Evolutionary conservation across 2,113 vertebrate genomes (phyloP).

Genomic region (Nothobranchius furzeri): DNA sequence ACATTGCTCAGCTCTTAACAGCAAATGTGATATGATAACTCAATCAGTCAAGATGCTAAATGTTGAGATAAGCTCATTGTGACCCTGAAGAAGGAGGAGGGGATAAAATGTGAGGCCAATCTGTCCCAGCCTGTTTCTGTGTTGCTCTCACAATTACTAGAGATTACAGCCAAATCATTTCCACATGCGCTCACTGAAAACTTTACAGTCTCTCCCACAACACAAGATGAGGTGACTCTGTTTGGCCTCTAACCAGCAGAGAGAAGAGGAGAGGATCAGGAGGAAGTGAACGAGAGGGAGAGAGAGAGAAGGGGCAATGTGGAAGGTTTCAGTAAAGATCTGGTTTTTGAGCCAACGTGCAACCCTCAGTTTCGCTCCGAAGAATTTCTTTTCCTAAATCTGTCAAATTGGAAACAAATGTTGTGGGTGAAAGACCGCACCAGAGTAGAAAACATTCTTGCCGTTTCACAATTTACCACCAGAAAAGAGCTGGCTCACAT

Average conservation of each 20-base stretch:
- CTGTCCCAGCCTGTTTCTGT: conserved; percentile 94
- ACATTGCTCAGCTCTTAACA: conserved; percentile 78
- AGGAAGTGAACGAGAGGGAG: conserved; percentile 26
- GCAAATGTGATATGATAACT: conserved; percentile 97
- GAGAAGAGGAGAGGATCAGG: conserved; percentile 51
- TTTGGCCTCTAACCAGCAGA: conserved; percentile 82
- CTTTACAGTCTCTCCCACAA: conserved; percentile 92
- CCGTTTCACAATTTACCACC: conserved; percentile 73
- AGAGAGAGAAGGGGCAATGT: conserved; percentile 46
- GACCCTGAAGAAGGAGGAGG: conserved; percentile 58
- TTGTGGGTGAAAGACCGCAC: conserved; percentile 66
- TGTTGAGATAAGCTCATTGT: conserved; percentile 74
- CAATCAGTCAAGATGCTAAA: conserved; percentile 95
- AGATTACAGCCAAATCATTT: conserved; percentile 96
- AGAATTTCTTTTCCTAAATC: conserved; percentile 70
- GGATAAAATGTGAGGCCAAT: conserved; percentile 82
- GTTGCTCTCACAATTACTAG: conserved; percentile 96
- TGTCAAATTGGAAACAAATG: conserved; percentile 79
- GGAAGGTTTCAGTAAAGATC: conserved; percentile 50
- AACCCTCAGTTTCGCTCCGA: conserved; percentile 59
- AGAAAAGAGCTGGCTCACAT: conserved; percentile 69
- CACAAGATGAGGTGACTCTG: conserved; percentile 94
- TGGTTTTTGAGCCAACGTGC: conserved; percentile 61
- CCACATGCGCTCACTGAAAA: conserved; percentile 97
- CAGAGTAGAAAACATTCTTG: conserved; percentile 74